Evolutionary conservation across 2,113 vertebrate genomes (phyloP).

Genomic region (Macheiramphus alcinus): DNA sequence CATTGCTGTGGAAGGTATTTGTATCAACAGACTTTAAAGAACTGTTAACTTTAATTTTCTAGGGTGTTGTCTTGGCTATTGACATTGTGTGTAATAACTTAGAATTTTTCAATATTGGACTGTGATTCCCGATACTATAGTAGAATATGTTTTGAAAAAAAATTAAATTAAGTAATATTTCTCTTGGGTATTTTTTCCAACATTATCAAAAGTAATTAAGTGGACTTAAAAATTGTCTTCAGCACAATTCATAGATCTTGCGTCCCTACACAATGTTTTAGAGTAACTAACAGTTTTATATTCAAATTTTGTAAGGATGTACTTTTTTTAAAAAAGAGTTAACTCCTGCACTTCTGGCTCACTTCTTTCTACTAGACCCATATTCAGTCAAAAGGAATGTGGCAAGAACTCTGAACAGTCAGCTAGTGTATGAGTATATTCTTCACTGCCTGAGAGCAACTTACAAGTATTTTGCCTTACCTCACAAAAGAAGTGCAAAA

Average conservation of each 20-base stretch:
- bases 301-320: neutral
- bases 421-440: slow-evolving; percentile 87
- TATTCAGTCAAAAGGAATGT: slow-evolving; percentile 92
- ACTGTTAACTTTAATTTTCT: neutral
- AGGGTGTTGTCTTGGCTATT: neutral
- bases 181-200: neutral
- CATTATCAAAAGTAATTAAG: neutral
- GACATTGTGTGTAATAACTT: neutral
- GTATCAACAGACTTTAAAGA: neutral
- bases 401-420: slow-evolving; percentile 89
- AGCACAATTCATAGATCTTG: neutral
- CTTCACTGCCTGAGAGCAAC: slow-evolving; percentile 91
- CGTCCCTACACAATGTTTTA: neutral
- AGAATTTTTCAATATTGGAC: neutral
- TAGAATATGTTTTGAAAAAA: neutral
- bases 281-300: neutral
- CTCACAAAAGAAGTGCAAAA: slow-evolving; percentile 68
- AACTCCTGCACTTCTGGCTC: neutral
- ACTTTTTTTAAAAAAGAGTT: neutral
- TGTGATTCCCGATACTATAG: neutral
- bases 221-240: neutral
- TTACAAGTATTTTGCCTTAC: slow-evolving; percentile 92
- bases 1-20: slow-evolving; percentile 89
- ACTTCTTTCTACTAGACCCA: slow-evolving; percentile 77
- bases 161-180: neutral